Evolutionary conservation across 2,888 invertebrate species (phyloP), one percentile per base, ranked within the genome.

Genomic region (Periphyllus acericola): DNA sequence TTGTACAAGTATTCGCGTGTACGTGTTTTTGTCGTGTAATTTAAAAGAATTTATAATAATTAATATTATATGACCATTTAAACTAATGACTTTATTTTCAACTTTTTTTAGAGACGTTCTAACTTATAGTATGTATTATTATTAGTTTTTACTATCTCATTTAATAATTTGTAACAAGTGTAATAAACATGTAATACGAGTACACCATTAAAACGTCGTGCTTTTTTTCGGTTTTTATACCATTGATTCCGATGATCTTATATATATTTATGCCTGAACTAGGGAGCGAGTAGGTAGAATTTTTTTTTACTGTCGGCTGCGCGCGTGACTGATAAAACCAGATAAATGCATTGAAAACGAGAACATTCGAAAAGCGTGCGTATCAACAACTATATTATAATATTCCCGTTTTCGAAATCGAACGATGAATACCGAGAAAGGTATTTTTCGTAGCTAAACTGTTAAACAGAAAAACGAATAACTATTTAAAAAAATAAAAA

Each of bases 371-470:
- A 55, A 55, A 55, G 55, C 55, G 21, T 55, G 55, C 55, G 55
- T 55, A 21, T 55, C 55, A 55, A 55, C 29, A 25, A 29, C 3
- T n/a, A 29, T 89, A 25, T 89, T 29, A 90, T 60, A 60, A 60
- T 60, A 60, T 60, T 60, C 6, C 25, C 21, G 60, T 25, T 60
- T 60, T 60, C 25, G 25, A 60, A 60, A 60, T 60, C 60, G 25
- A 60, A 60, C 25, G 4, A 25, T 25, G 25, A 60, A 60, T 25
- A 60, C 21, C 21, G 25, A 25, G 60, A 60, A 60, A 60, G 4
- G 60, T 60, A 60, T 60, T 25, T 60, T 60, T 60, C 25, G 25
- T 60, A 60, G 25, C 60, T 21, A 60, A 25, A 60, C 25, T 60
- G 25, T 60, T 60, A 5, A 60, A 21, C 4, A 4, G 60, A 21